Evolutionary conservation across 2,797 vertebrate species (phyloP).

Genomic region (Leuciscus waleckii): DNA sequence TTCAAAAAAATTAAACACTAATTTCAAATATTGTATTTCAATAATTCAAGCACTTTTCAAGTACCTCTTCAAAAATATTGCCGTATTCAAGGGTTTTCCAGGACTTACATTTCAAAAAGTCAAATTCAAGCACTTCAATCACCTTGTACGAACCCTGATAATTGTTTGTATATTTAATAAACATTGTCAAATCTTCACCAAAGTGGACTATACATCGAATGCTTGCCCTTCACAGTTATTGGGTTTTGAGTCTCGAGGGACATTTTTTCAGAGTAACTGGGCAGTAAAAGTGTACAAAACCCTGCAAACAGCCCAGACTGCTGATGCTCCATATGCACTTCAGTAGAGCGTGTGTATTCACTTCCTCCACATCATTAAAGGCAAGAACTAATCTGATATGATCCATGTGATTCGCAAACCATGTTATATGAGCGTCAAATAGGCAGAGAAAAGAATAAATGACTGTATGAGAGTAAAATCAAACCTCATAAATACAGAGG

Average conservation of each 20-base stretch:
- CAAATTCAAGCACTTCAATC: no score
- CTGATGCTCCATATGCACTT: background rate
- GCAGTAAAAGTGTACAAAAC: background rate
- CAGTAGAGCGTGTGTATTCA: background rate
- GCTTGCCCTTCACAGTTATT: background rate
- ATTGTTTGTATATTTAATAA: background rate
- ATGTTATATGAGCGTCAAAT: background rate
- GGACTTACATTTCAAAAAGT: no score
- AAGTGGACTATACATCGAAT: background rate
- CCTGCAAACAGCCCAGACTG: background rate
- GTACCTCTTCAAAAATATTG: no score
- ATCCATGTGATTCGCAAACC: background rate
- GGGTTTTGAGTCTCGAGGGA: background rate
- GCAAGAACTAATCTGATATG: background rate
- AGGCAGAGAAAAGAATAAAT: background rate
- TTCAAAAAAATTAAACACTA: no score
- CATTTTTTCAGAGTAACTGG: background rate
- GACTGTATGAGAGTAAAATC: background rate
- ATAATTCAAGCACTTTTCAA: no score
- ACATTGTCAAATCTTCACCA: background rate
- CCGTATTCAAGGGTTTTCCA: no score
- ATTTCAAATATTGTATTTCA: no score
- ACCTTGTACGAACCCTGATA: no score
- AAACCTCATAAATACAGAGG: background rate
- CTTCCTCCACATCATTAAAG: conserved; percentile 14